phyloP scores from a whole-genome alignment of 2,113 vertebrate genomes.

The Vulpes ferrilata region DNA sequence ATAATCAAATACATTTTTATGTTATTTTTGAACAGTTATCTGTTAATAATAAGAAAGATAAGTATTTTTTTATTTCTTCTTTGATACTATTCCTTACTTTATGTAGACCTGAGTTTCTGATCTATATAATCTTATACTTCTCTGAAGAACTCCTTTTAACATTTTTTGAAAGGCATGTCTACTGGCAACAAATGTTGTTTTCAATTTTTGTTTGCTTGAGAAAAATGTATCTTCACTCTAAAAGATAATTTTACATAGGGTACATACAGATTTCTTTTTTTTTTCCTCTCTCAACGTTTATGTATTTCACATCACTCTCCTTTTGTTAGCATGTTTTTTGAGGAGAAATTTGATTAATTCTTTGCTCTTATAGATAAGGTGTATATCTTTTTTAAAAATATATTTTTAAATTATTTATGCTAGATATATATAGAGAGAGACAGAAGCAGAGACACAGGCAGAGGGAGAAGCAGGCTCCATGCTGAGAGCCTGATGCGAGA shows the following conservation, averaged over 20 bases:
- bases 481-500: fast-evolving
- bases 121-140: background rate
- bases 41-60: background rate
- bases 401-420: too few species aligned
- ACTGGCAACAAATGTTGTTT: background rate
- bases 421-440: too few species aligned
- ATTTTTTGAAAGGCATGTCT: background rate
- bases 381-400: background rate
- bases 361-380: background rate
- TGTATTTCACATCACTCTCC: background rate
- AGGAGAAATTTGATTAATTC: background rate
- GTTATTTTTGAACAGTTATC: background rate
- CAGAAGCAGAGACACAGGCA: too few species aligned
- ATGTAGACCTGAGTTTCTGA: background rate
- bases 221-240: background rate
- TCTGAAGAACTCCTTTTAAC: background rate
- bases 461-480: too few species aligned
- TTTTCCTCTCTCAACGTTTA: background rate
- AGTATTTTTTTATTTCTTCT: background rate
- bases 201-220: background rate
- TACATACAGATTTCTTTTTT: background rate
- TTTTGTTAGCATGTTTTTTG: background rate
- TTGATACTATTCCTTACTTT: background rate
- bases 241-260: background rate
- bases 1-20: background rate